Conservation (phyloP, 2,888 invertebrate genomes). For the Mystacides longicornis region DNA sequence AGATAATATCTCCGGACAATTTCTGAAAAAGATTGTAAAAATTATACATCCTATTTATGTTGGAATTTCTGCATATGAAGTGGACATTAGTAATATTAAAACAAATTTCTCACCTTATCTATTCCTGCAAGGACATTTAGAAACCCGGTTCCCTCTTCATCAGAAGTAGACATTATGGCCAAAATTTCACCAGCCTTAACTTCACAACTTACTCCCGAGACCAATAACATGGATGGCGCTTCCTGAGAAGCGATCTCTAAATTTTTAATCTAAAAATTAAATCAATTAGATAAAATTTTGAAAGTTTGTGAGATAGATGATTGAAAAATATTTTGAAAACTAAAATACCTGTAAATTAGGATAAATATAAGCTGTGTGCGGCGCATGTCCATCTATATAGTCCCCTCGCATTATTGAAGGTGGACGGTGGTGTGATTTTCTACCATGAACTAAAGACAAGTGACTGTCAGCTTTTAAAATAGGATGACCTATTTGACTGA, state of each 20-base stretch:
- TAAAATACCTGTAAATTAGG: slow-evolving; percentile 56
- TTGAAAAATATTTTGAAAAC: neutral
- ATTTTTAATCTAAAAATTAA: slow-evolving; percentile 47
- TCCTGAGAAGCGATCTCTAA: slow-evolving; percentile 55
- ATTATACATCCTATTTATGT: neutral
- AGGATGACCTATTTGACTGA: slow-evolving; percentile 48
- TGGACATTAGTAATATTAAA: neutral
- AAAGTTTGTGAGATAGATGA: neutral
- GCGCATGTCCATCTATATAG: slow-evolving; percentile 44
- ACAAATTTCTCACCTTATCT: slow-evolving; percentile 37
- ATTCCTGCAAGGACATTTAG: slow-evolving; percentile 78
- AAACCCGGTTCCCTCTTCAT: slow-evolving; percentile 78
- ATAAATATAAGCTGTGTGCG: slow-evolving; percentile 49
- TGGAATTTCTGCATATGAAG: neutral
- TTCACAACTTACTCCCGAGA: slow-evolving; percentile 78
- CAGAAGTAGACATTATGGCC: slow-evolving; percentile 84
- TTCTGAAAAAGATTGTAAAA: slow-evolving; percentile 40
- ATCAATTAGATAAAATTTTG: neutral
- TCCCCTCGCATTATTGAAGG: slow-evolving; percentile 52
- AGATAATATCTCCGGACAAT: slow-evolving; percentile 67
- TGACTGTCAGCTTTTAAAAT: slow-evolving; percentile 60
- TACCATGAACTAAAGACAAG: slow-evolving; percentile 49
- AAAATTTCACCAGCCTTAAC: slow-evolving; percentile 85
- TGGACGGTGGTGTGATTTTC: slow-evolving; percentile 33
- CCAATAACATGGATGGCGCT: slow-evolving; percentile 49